Conservation (phyloP, 2,797 vertebrate genomes). For the Acanthis flammea region DNA sequence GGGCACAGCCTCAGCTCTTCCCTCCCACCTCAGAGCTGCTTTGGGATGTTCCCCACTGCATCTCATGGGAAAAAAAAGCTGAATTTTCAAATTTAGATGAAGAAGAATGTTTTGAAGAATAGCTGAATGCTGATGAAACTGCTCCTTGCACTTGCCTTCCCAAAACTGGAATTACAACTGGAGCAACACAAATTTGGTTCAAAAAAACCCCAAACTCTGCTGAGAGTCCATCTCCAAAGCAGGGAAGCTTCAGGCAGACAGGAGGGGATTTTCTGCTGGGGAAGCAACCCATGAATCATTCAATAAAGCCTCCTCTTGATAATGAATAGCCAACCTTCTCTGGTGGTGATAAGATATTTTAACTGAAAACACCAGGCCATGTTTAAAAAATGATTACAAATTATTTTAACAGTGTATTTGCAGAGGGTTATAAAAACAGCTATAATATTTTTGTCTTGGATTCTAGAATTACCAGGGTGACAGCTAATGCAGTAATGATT, state of each 20-base stretch:
- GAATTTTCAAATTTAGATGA: no score
- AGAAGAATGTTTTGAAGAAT: no score
- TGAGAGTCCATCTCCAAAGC: background rate
- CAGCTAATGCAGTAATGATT: slow-evolving; percentile 85
- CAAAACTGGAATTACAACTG: background rate
- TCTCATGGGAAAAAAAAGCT: no score
- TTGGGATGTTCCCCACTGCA: fast-evolving
- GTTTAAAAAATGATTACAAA: slow-evolving; percentile 78
- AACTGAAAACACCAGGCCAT: slow-evolving; percentile 58
- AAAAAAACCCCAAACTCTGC: background rate
- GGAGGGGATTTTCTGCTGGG: background rate
- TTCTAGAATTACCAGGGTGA: slow-evolving; percentile 81
- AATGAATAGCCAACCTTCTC: slow-evolving; percentile 23
- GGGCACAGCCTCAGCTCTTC: background rate
- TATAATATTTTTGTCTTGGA: slow-evolving; percentile 78
- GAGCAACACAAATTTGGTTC: fast-evolving
- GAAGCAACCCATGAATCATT: background rate
- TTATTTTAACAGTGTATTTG: slow-evolving; percentile 79
- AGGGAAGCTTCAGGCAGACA: background rate
- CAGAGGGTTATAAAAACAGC: slow-evolving; percentile 81
- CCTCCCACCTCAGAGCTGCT: background rate
- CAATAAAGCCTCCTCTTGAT: background rate
- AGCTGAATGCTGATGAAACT: background rate
- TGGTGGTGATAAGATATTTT: slow-evolving; percentile 65
- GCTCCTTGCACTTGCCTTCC: background rate